Base-by-base conservation (phyloP, 2,888 invertebrate genomes). In the Pachydiplax longipennis region DNA sequence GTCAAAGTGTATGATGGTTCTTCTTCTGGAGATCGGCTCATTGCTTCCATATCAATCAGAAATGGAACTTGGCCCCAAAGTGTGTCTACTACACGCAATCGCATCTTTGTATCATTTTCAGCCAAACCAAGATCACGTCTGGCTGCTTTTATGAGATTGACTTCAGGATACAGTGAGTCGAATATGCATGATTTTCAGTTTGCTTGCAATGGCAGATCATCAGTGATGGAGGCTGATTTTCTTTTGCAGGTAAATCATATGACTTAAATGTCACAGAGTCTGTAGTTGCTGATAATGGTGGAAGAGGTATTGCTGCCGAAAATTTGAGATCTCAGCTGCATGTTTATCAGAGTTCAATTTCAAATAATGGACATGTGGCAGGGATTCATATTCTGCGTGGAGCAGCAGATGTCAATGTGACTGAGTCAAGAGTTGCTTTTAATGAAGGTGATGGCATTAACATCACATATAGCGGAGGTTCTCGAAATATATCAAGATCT, bases 361-460 rank as follows among this genome's bases (percentile, higher is more conserved):
- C 97, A 0, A 97, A 97, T 93, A 99, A 99, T 93, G 97, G 97
- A 91, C 97, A 99, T 93, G 97, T 98, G 0, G 98, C 98, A 2
- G 99, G 99, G 12, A 92, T 99, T 5, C 98, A 99, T 93, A 96
- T 99, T 2, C 95, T 97, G 1, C 97, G 96, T 92, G 99, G 99
- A 2, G 98, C 97, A 0, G 98, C 98, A 0, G 99, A 99, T 93
- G 96, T 99, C 0, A 99, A 99, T 93, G 95, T 99, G 4, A 99
- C 99, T 35, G 96, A 97, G 92, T 98, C 98, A 92, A 95, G 97
- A 92, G 97, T 99, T 92, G 97, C 97, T 31, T 97, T 98, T 92
- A 99, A 99, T 93, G 96, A 96, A 93, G 99, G 98, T 1, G 98
- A 98, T 93, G 99, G 99, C 0, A 95, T 99, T 15, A 99, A 99